Evolutionary conservation across 30 jellyfish, hydroid and myxozoan species (phyloP).

Genomic region (Cassiopea xamachana): DNA sequence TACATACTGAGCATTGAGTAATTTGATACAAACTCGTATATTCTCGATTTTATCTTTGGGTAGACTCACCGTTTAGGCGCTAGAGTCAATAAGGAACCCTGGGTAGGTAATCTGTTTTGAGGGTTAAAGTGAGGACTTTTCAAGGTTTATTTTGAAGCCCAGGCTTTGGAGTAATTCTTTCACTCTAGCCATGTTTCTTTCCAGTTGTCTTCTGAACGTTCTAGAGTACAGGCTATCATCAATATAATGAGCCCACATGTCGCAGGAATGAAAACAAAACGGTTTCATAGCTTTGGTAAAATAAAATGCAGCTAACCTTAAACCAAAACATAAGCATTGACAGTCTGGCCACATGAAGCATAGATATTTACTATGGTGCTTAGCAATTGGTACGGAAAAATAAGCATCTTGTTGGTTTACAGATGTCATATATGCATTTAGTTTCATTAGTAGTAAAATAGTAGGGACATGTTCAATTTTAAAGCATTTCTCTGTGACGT

Average conservation of each 20-base stretch:
- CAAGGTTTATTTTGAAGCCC: constrained; percentile 39
- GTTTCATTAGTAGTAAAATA: background rate
- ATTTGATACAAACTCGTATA: background rate
- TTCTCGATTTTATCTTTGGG: constrained; percentile 1
- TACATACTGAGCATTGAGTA: background rate
- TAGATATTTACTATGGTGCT: constrained; percentile 27
- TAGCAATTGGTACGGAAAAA: constrained; percentile 25
- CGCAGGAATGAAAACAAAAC: background rate
- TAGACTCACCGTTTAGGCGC: background rate
- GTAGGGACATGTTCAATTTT: constrained; percentile 39
- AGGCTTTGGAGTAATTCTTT: background rate
- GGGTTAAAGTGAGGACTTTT: constrained; percentile 23
- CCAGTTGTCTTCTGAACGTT: background rate
- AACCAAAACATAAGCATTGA: constrained; percentile 26
- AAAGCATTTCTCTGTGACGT: background rate
- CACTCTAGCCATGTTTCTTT: background rate
- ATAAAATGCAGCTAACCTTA: constrained; percentile 9
- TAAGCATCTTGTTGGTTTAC: constrained; percentile 58
- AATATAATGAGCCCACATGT: constrained; percentile 3
- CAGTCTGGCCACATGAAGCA: background rate
- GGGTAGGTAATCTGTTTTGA: background rate
- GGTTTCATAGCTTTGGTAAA: constrained; percentile 57
- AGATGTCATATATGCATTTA: constrained; percentile 41
- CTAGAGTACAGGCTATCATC: background rate
- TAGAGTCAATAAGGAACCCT: constrained; percentile 11